These are phyloP conservation scores for Campoplex nolae DNA, from an alignment of 2,888 invertebrate genomes.

Conservation along the genomic window DNA sequence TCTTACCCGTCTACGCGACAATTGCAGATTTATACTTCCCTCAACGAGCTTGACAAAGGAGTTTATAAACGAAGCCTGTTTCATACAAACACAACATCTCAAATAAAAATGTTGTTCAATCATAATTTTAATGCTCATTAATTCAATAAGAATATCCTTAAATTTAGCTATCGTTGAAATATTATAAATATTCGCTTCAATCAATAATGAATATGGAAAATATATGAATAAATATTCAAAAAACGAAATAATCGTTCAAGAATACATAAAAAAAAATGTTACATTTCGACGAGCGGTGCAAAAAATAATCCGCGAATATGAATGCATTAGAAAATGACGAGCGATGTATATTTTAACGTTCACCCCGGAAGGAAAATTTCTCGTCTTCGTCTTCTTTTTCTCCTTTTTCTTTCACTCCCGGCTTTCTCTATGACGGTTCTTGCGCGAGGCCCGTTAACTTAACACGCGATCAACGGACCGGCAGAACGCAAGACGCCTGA, in stretches of 20 bases:
- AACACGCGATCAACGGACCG: slow-evolving; percentile 79
- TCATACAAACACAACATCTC: neutral
- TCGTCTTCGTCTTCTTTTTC: neutral
- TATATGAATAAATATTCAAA: neutral
- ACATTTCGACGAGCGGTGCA: neutral
- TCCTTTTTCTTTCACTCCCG: neutral
- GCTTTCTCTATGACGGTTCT: slow-evolving; percentile 8
- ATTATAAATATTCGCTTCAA: too few relatives aligned
- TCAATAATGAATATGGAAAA: too few relatives aligned
- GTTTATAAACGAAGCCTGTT: neutral
- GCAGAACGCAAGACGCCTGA: slow-evolving; percentile 81
- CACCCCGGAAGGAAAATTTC: neutral
- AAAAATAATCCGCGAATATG: neutral
- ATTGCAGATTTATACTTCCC: neutral
- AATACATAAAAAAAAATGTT: neutral
- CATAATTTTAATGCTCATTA: neutral
- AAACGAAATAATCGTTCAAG: neutral
- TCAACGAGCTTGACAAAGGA: neutral
- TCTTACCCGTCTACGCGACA: neutral
- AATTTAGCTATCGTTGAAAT: too few relatives aligned
- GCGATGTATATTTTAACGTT: slow-evolving; percentile 4
- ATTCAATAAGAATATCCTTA: too few relatives aligned
- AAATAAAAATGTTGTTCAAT: neutral
- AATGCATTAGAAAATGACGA: neutral
- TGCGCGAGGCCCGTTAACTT: slow-evolving; percentile 77